These are phyloP conservation scores for Acomys russatus DNA, from an alignment of 2,797 vertebrate species.

Conservation along the genomic window DNA sequence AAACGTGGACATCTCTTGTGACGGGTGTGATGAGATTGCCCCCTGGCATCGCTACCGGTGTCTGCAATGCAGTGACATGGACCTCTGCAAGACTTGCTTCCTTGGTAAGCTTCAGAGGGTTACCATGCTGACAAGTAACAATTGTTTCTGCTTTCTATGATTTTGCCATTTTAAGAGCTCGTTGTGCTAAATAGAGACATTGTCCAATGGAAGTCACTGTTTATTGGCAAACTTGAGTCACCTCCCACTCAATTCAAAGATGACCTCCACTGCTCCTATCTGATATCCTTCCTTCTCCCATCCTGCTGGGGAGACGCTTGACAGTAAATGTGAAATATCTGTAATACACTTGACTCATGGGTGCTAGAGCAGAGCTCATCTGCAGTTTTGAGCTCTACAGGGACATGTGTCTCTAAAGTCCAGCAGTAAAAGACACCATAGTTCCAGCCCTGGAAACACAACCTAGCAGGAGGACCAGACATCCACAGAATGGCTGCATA, in stretches of 20 bases:
- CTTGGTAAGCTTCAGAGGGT: constrained; percentile 90
- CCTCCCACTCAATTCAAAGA: background rate
- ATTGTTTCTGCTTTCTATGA: background rate
- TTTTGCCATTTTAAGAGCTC: background rate
- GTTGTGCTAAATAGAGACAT: background rate
- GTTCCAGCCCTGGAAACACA: background rate
- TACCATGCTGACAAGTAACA: background rate
- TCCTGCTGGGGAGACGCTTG: background rate
- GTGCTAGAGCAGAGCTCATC: background rate
- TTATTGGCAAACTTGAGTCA: background rate
- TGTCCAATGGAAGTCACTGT: background rate
- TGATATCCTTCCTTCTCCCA: background rate
- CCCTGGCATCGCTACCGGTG: constrained; percentile 98
- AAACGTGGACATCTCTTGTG: constrained; percentile 98
- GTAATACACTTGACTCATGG: background rate
- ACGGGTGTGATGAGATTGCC: constrained; percentile 97
- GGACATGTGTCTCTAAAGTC: background rate
- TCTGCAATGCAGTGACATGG: constrained; percentile 98
- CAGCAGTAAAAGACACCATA: background rate
- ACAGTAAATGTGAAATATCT: constrained; percentile 10
- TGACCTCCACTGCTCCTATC: background rate
- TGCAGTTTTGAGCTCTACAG: background rate
- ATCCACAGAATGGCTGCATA: background rate
- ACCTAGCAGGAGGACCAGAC: background rate
- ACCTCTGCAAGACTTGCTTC: constrained; percentile 98